A percentile compares a stretch with the other conserved stretches of the same genome.
phyloP scores from a whole-genome alignment of 2,888 invertebrate genomes.

The Plagodis pulveraria region DNA sequence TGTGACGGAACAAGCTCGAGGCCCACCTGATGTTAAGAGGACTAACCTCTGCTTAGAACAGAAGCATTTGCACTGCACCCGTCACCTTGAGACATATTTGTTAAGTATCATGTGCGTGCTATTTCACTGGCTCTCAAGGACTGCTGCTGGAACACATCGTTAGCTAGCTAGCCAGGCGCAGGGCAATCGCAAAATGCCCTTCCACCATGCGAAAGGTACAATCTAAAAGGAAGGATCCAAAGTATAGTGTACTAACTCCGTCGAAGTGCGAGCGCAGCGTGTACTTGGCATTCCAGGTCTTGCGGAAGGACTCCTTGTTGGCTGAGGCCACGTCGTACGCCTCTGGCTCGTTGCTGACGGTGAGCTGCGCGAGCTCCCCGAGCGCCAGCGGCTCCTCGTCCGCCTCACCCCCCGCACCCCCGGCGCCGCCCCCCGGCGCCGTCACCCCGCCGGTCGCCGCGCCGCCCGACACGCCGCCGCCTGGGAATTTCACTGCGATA shows the following conservation, averaged over 20 bases:
- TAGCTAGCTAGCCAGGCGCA: too few relatives aligned
- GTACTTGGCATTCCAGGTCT: constrained; percentile 98
- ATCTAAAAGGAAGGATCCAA: too few relatives aligned
- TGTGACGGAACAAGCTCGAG: too few relatives aligned
- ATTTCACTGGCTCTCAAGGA: too few relatives aligned
- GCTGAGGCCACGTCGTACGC: constrained; percentile 91
- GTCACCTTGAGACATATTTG: too few relatives aligned
- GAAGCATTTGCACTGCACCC: too few relatives aligned
- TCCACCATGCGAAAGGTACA: too few relatives aligned
- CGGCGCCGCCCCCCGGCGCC: constrained; percentile 79
- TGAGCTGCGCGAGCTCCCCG: constrained; percentile 98
- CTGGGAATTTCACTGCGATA: constrained; percentile 44
- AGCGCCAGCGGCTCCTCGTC: constrained; percentile 92
- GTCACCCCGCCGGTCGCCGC: constrained; percentile 46
- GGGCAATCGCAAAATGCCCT: too few relatives aligned
- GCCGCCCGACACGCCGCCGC: constrained; percentile 52
- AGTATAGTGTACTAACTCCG: constrained; percentile 79
- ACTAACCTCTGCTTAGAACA: too few relatives aligned
- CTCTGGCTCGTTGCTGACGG: constrained; percentile 98
- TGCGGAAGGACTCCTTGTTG: constrained; percentile 95
- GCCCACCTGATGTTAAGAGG: too few relatives aligned
- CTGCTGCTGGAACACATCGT: too few relatives aligned
- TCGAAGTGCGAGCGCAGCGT: constrained; percentile 98
- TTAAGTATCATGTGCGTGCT: too few relatives aligned
- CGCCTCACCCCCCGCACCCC: constrained; percentile 86